A percentile compares a stretch with the other conserved stretches of the same genome.
phyloP scores from a whole-genome alignment of 2,797 vertebrate genomes.

The Triplophysa bombifrons region DNA sequence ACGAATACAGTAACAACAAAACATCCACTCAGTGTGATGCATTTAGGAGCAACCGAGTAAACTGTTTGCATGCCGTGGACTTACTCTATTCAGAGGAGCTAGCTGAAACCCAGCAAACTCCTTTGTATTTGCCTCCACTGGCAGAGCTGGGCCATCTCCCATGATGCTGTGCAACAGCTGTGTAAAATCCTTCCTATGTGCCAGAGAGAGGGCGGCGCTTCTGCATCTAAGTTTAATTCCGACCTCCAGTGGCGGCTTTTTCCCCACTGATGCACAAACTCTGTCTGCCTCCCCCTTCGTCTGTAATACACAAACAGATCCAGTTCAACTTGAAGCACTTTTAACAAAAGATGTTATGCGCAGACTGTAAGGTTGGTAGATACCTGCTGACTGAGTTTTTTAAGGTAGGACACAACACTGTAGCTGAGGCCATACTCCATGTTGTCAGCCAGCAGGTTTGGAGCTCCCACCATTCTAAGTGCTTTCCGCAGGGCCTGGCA shows the following conservation, averaged over 20 bases:
- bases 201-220: constrained; percentile 82
- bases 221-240: constrained; percentile 93
- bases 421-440: constrained; percentile 98
- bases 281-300: constrained; percentile 95
- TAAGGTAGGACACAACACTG: constrained; percentile 97
- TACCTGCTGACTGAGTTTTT: constrained; percentile 99
- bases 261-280: constrained; percentile 89
- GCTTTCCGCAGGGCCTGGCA: constrained; percentile 96
- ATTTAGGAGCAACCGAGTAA: neutral
- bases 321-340: neutral
- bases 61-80: neutral
- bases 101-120: constrained; percentile 95
- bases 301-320: constrained; percentile 66
- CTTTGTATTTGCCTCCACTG: constrained; percentile 89
- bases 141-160: constrained; percentile 84
- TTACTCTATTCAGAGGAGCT: constrained; percentile 90
- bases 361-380: neutral
- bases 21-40: neutral
- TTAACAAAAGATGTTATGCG: neutral
- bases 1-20: neutral
- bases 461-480: constrained; percentile 97
- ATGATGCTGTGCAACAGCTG: constrained; percentile 90
- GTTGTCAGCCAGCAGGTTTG: constrained; percentile 95
- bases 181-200: constrained; percentile 88
- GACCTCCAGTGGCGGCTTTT: constrained; percentile 83